Conservation (phyloP, 2,888 invertebrate genomes). For the Steromphala cineraria region DNA sequence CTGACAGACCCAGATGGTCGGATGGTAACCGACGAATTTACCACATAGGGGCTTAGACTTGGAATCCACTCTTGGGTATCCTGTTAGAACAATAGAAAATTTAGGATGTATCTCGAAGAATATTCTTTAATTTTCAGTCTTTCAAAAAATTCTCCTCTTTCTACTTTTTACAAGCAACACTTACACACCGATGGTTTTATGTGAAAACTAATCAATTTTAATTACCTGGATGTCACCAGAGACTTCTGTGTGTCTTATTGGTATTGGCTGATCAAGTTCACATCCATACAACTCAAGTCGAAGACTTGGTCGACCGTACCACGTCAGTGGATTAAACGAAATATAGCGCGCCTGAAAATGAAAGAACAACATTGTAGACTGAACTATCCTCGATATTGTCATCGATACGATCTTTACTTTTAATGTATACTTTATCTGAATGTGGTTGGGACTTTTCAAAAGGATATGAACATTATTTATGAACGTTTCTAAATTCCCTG, state of each 20-base stretch:
- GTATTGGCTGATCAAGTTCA: neutral
- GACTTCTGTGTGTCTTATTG: neutral
- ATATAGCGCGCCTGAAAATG: neutral
- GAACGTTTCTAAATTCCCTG: no score
- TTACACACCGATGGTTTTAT: no score
- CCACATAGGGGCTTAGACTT: slow-evolving; percentile 2
- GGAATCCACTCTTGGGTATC: slow-evolving; percentile 1
- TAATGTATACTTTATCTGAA: no score
- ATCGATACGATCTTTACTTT: no score
- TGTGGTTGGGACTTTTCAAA: no score
- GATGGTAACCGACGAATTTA: neutral
- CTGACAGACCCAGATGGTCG: neutral
- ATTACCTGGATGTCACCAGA: neutral
- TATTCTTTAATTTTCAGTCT: no score
- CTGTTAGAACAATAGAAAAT: neutral
- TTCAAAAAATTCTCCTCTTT: no score
- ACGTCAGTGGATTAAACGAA: neutral
- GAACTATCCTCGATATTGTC: no score
- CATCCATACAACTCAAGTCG: slow-evolving; percentile 5
- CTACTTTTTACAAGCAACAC: no score
- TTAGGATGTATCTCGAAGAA: neutral
- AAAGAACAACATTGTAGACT: no score
- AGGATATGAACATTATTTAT: no score
- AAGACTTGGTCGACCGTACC: neutral
- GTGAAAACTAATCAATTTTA: no score